Evolutionary conservation across 2,888 invertebrate genomes (phyloP).

Genomic region (Drosophila austrosaltans): DNA sequence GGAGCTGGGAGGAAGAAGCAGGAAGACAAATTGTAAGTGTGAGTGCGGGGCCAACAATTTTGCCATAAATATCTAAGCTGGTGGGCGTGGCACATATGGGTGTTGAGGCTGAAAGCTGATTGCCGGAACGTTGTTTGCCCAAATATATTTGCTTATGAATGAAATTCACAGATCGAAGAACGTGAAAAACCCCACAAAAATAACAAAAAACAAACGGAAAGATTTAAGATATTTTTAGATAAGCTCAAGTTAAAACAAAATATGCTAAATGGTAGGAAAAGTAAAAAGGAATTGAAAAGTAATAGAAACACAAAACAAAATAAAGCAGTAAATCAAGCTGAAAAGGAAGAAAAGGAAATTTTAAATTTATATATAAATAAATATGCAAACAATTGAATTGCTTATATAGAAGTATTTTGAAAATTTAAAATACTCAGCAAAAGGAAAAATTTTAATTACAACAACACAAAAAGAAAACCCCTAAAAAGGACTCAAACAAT

Average conservation of each 20-base stretch:
- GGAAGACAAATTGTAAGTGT: no score
- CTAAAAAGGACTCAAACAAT: background rate
- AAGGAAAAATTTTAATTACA: no score
- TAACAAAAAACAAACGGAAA: background rate
- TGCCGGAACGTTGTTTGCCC: constrained; percentile 19
- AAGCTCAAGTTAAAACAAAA: background rate
- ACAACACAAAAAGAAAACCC: no score
- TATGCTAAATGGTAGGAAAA: background rate
- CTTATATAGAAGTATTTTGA: no score
- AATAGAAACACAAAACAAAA: background rate
- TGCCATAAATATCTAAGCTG: constrained; percentile 45
- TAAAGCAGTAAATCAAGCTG: background rate
- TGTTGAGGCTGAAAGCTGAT: background rate
- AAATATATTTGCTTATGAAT: constrained; percentile 4
- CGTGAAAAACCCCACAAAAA: background rate
- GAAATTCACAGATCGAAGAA: background rate
- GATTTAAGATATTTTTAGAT: background rate
- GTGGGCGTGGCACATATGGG: constrained; percentile 30
- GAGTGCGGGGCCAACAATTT: constrained; percentile 17
- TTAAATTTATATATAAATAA: no score
- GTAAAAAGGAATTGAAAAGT: background rate
- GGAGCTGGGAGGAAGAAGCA: background rate
- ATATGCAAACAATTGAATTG: no score
- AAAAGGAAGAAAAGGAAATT: no score
- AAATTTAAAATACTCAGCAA: no score